A percentile compares a stretch with the other conserved stretches of the same genome.
Conservation (phyloP, 2,888 invertebrate genomes). For the Ophion obscuratus region DNA sequence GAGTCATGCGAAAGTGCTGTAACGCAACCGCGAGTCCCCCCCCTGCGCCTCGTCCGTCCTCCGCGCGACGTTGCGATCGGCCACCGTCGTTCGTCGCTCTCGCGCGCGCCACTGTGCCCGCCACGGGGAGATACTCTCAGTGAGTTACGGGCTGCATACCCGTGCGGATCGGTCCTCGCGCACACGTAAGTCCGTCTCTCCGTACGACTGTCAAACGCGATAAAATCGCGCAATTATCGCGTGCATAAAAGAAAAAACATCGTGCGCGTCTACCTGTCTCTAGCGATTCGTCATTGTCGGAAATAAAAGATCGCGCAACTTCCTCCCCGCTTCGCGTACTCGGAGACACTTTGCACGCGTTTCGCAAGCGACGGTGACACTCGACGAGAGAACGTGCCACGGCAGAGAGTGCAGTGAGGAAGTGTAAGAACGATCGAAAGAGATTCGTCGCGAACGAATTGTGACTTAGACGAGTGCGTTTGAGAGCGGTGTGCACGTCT, state of each 20-base stretch:
- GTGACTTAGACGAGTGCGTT: background rate
- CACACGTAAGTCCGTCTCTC: background rate
- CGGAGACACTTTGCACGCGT: background rate
- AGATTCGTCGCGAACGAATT: background rate
- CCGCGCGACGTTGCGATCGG: constrained; percentile 27
- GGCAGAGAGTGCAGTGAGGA: background rate
- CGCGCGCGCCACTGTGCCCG: constrained; percentile 20
- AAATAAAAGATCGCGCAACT: constrained; percentile 26
- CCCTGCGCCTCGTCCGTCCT: constrained; percentile 11
- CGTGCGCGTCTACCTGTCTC: background rate
- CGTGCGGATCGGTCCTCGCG: constrained; percentile 71
- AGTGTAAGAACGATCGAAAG: background rate
- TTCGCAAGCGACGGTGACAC: background rate
- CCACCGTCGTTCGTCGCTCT: constrained; percentile 33
- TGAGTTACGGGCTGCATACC: constrained; percentile 80
- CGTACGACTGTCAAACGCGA: background rate
- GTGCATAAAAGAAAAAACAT: background rate
- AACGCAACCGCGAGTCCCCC: constrained; percentile 11
- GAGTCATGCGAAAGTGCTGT: constrained; percentile 25
- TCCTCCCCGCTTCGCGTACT: too few relatives aligned
- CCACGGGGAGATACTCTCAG: constrained; percentile 71
- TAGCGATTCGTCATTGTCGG: background rate
- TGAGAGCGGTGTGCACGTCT: background rate
- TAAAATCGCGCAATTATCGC: constrained; percentile 1
- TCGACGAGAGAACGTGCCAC: too few relatives aligned